A percentile compares a stretch with the other conserved stretches of the same genome.
phyloP scores from a whole-genome alignment of 2,797 vertebrate genomes.

The Sylvia borin region DNA sequence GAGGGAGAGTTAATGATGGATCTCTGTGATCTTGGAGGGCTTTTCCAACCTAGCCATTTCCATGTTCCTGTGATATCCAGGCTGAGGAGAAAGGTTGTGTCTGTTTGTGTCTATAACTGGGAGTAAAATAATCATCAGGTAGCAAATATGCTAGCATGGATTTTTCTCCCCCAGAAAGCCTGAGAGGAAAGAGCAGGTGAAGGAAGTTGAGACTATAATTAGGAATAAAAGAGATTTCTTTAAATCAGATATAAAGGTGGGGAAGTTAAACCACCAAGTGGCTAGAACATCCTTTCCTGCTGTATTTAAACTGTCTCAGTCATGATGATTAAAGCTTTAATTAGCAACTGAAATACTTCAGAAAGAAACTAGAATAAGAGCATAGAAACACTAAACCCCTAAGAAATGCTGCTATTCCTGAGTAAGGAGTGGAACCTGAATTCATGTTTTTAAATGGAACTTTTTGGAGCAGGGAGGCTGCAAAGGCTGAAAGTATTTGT shows the following conservation, averaged over 20 bases:
- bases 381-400: rapidly evolving
- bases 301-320: not conserved
- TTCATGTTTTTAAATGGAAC: not conserved
- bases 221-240: not conserved
- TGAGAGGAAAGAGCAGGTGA: not conserved
- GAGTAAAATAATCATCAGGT: not conserved
- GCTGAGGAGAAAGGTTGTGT: not conserved
- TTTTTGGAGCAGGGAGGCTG: not conserved
- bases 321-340: not conserved
- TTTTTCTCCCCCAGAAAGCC: not conserved
- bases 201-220: not conserved
- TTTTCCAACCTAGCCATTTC: not conserved
- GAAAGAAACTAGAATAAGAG: not conserved
- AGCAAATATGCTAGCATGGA: not conserved
- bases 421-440: not conserved
- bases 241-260: not conserved
- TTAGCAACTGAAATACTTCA: not conserved
- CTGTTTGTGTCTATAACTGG: not conserved
- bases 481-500: not conserved
- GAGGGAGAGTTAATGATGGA: not conserved
- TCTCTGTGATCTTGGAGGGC: not conserved
- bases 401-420: not conserved
- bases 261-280: not conserved
- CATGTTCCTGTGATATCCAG: not conserved
- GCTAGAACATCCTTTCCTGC: not conserved